Percentiles rank a stretch among this genome's conserved stretches.
Conservation (phyloP, 2,888 invertebrate species). For the Neoscelio sp. region DNA sequence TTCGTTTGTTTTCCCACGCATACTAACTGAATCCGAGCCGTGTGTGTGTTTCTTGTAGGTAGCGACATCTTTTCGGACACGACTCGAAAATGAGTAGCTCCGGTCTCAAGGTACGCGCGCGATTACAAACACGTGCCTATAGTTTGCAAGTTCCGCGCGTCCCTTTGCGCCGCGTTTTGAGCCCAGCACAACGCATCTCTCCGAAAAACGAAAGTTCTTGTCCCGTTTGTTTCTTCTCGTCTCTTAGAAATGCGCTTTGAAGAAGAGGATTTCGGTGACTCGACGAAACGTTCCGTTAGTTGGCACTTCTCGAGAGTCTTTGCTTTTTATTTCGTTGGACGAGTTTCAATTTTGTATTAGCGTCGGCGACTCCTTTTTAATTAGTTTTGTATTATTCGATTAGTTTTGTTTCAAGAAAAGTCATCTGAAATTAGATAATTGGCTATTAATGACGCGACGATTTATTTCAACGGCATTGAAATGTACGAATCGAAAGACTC, state of each 20-base stretch:
- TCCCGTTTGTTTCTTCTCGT: constrained; percentile 32
- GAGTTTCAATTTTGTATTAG: too few species aligned
- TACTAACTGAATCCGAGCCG: too few species aligned
- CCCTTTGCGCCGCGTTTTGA: constrained; percentile 30
- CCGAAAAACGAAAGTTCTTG: constrained; percentile 39
- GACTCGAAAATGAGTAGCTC: constrained; percentile 27
- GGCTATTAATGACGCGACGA: too few species aligned
- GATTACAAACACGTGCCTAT: constrained; percentile 46
- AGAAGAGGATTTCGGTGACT: constrained; percentile 32
- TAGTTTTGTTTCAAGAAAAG: neutral
- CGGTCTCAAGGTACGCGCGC: constrained; percentile 35
- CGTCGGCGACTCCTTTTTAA: neutral
- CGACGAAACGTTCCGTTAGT: constrained; percentile 44
- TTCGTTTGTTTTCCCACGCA: too few species aligned
- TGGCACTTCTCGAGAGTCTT: neutral
- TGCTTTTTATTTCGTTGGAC: too few species aligned
- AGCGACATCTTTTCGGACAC: too few species aligned
- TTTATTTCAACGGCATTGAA: too few species aligned
- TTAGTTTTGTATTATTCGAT: neutral
- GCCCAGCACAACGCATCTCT: constrained; percentile 5
- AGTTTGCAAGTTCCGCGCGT: constrained; percentile 54
- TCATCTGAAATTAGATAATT: neutral
- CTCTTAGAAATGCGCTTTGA: constrained; percentile 19
- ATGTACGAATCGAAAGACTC: too few species aligned
- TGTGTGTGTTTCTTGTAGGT: too few species aligned